phyloP scores from a whole-genome alignment of 2,113 vertebrate genomes.

The Ascaphus truei region DNA sequence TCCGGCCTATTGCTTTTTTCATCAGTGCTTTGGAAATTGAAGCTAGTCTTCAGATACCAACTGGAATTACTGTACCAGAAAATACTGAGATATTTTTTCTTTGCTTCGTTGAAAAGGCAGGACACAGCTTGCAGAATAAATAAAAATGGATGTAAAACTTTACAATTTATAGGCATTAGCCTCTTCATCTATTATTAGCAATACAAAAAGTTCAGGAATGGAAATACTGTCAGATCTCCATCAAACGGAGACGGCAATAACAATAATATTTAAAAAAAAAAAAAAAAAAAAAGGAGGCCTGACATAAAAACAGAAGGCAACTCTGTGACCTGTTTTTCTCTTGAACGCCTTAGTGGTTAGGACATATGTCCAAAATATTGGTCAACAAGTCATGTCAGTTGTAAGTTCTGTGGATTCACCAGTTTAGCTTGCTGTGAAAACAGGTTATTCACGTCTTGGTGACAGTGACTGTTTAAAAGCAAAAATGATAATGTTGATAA shows the following conservation, averaged over 20 bases:
- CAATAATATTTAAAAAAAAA: conserved; percentile 10
- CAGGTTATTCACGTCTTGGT: neutral
- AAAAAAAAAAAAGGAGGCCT: conserved; percentile 35
- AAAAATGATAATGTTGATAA: neutral
- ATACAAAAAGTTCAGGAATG: conserved; percentile 53
- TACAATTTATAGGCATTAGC: conserved; percentile 15
- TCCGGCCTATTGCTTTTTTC: conserved; percentile 57
- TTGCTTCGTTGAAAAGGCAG: conserved; percentile 56
- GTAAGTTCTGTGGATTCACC: conserved; percentile 7
- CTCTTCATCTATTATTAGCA: conserved; percentile 41
- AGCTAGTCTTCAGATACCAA: conserved; percentile 51
- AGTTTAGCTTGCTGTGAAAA: neutral
- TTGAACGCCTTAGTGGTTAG: conserved; percentile 49
- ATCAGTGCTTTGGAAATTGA: conserved; percentile 60
- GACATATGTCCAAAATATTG: conserved; percentile 42
- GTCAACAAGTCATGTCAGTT: conserved; percentile 26
- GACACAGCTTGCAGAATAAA: conserved; percentile 58
- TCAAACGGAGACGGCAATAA: conserved; percentile 44
- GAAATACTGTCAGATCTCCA: conserved; percentile 67
- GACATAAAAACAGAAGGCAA: conserved; percentile 47
- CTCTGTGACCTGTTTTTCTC: conserved; percentile 43
- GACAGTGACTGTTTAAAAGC: neutral
- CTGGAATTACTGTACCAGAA: conserved; percentile 66
- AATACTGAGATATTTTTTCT: conserved; percentile 73
- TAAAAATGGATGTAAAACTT: conserved; percentile 58